Evolutionary conservation across 1,140 invertebrate species (phyloP).

Genomic region (Hestina assimilis): DNA sequence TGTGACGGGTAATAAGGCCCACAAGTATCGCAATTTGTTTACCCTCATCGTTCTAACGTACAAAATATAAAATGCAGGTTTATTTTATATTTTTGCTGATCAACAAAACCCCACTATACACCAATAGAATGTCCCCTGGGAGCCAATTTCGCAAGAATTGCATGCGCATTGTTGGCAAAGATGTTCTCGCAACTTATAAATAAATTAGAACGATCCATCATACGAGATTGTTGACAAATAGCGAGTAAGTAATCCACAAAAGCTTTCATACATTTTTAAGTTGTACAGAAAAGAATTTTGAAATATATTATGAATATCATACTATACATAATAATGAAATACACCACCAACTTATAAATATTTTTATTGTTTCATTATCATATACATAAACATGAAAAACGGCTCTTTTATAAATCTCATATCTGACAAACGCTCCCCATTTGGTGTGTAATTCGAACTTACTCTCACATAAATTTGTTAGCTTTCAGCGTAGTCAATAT

Average conservation of each 20-base stretch:
- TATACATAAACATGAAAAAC: no score
- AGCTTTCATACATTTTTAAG: background rate
- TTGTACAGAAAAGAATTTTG: background rate
- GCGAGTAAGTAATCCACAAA: background rate
- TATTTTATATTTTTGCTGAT: conserved; percentile 60
- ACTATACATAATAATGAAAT: no score
- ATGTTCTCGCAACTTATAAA: conserved; percentile 32
- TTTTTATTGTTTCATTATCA: no score
- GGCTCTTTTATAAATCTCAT: no score
- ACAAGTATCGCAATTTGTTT: conserved; percentile 76
- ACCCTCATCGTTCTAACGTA: conserved; percentile 67
- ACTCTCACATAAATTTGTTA: conserved; percentile 29
- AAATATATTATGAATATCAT: conserved; percentile 6
- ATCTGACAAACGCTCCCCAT: background rate
- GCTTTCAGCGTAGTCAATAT: conserved; percentile 46
- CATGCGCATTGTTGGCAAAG: conserved; percentile 29
- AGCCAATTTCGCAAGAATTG: conserved; percentile 60
- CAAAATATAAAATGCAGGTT: conserved; percentile 47
- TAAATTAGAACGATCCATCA: conserved; percentile 58
- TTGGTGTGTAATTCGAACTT: conserved; percentile 16
- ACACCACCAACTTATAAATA: no score
- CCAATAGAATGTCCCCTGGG: conserved; percentile 54
- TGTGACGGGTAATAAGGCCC: conserved; percentile 72
- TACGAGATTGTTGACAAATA: conserved; percentile 3
- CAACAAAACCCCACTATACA: conserved; percentile 45